Evolutionary conservation across 2,888 invertebrate species (phyloP).

Genomic region (Trichopria drosophilae): DNA sequence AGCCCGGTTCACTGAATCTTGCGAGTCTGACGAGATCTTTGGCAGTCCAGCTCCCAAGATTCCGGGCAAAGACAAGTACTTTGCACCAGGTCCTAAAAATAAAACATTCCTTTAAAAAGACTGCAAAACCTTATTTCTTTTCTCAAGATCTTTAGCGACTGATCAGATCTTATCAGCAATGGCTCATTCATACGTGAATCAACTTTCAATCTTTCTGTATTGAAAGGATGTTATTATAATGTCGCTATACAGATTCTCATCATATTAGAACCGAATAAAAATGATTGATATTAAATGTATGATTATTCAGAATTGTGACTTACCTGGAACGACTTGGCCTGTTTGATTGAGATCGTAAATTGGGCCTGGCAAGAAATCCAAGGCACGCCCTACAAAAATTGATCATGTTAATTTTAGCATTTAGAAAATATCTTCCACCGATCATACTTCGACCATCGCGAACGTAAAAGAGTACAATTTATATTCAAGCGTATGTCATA

Average conservation of each 20-base stretch:
- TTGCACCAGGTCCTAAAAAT: slow-evolving; percentile 81
- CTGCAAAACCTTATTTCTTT: too few species aligned
- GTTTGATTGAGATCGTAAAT: slow-evolving; percentile 83
- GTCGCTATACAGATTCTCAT: too few species aligned
- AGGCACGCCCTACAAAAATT: slow-evolving; percentile 57
- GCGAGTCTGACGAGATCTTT: slow-evolving; percentile 84
- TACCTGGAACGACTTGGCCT: slow-evolving; percentile 83
- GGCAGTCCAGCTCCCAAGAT: slow-evolving; percentile 86
- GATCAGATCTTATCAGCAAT: too few species aligned
- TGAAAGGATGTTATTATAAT: too few species aligned
- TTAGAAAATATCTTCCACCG: slow-evolving; percentile 26
- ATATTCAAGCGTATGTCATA: not conserved
- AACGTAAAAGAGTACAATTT: too few species aligned
- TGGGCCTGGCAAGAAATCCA: slow-evolving; percentile 69
- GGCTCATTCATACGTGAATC: too few species aligned
- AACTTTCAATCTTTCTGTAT: too few species aligned
- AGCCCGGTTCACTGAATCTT: slow-evolving; percentile 88
- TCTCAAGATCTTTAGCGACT: too few species aligned
- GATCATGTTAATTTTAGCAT: slow-evolving; percentile 44
- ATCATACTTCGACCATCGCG: slow-evolving; percentile 37
- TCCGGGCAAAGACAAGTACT: slow-evolving; percentile 80
- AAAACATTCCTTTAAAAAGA: too few species aligned
- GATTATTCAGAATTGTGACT: too few species aligned
- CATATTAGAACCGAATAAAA: too few species aligned
- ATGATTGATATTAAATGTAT: too few species aligned